Evolutionary conservation across 2,888 invertebrate genomes (phyloP).

Genomic region (Lasioglossum calceatum): DNA sequence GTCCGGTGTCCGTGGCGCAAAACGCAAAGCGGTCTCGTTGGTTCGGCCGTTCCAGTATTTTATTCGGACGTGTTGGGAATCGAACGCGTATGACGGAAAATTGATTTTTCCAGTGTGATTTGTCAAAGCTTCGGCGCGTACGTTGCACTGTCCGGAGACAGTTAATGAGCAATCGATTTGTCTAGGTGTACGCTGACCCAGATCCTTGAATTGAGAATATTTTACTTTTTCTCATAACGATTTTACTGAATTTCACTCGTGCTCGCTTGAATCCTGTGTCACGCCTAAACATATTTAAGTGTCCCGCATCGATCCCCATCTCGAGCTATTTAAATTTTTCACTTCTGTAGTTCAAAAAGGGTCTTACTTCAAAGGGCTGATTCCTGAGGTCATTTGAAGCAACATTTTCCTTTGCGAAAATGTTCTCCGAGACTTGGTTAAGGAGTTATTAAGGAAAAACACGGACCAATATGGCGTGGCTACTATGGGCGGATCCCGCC

Average conservation of each 20-base stretch:
- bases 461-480: too few species aligned
- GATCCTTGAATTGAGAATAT: constrained; percentile 17
- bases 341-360: too few species aligned
- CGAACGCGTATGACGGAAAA: constrained; percentile 31
- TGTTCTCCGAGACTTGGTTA: too few species aligned
- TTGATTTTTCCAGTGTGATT: constrained; percentile 44
- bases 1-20: neutral
- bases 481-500: too few species aligned
- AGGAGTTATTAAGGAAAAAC: too few species aligned
- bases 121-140: constrained; percentile 28
- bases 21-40: constrained; percentile 16
- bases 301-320: neutral
- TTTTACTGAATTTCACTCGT: neutral
- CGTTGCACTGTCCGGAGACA: constrained; percentile 2
- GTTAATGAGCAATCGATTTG: constrained; percentile 42
- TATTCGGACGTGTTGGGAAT: constrained; percentile 9
- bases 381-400: too few species aligned
- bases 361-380: too few species aligned
- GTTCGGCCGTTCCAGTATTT: constrained; percentile 6
- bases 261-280: neutral
- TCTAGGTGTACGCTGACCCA: constrained; percentile 12
- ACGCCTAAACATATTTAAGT: too few species aligned
- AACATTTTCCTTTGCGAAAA: too few species aligned
- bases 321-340: too few species aligned
- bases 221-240: neutral